These are phyloP conservation scores for Heterochromis multidens DNA, from an alignment of 2,113 vertebrate species.

Conservation along the genomic window DNA sequence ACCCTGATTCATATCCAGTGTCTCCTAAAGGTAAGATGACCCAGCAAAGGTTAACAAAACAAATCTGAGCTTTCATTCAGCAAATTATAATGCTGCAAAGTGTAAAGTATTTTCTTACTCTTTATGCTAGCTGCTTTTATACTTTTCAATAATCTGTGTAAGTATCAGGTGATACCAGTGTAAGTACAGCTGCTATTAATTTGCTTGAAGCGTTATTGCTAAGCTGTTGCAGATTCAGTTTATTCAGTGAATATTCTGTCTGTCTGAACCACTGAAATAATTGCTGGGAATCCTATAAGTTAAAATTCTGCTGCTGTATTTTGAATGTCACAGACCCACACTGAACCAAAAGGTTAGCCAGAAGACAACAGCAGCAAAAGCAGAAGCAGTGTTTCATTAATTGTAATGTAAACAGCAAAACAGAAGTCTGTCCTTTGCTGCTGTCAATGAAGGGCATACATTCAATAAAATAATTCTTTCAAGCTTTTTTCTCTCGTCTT, in stretches of 20 bases:
- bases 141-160: background rate
- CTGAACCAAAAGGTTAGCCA: background rate
- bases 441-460: no score
- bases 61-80: conserved; percentile 36
- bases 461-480: no score
- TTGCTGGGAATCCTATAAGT: background rate
- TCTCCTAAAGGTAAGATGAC: conserved; percentile 30
- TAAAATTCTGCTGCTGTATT: background rate
- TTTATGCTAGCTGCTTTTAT: background rate
- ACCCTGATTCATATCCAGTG: conserved; percentile 24
- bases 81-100: background rate
- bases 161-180: background rate
- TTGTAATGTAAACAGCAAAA: background rate
- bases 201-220: background rate
- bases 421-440: background rate
- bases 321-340: background rate
- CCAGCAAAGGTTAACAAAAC: conserved; percentile 41
- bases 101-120: background rate
- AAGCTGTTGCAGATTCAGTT: background rate
- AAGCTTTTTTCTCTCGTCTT: background rate
- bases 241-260: background rate
- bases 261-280: background rate
- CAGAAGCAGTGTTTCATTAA: background rate
- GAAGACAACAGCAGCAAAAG: background rate
- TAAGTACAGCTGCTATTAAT: background rate